Evolutionary conservation across 1,140 invertebrate genomes (phyloP), one percentile per base, ranked within the genome.

Genomic region (Macrotrachela quadricornifera): DNA sequence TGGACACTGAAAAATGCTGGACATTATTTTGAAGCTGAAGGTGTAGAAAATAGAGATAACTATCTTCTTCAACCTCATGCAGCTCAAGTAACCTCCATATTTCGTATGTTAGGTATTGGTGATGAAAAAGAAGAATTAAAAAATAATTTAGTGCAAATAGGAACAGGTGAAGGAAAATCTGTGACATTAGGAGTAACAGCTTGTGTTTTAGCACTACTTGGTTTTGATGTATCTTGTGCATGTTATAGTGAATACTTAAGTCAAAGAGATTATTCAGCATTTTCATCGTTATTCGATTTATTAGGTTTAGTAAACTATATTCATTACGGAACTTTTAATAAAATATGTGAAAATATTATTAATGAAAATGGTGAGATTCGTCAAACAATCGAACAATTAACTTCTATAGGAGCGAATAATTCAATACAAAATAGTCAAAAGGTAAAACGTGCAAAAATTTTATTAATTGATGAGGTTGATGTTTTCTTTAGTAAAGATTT

Each of bases 81-180:
- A 16, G 47, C 47, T 49, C 47, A 49, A 37, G 47, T 49, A 16
- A n/a, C 36, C 9, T 30, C 47, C 6, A 49, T 49, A 10, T 46
- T 46, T 21, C 44, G 44, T n/a, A 17, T 46, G 44, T 46, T 46
- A 16, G n/a, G 44, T 14, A 10, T 36, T 16, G 10, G 47, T 15
- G 30, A 8, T n/a, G 8, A 10, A 37, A n/a, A n/a, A n/a, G n/a
- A 42, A 37, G 8, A 8, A 40, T 21, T 49, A 10, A 40, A 16
- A 6, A 40, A 40, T 15, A 36, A 37, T 37, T 15, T 49, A 6
- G 16, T 49, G 8, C 36, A 49, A 49, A 37, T 49, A 36, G 30
- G 47, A 16, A 49, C 47, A 36, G 47, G 47, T n/a, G 47, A 49
- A 40, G 47, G 47, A 9, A 49, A 49, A 37, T 49, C 47, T 8